Base-by-base conservation (phyloP, 53 echinoderm and acorn worm genomes). In the Apostichopus leukothele region DNA sequence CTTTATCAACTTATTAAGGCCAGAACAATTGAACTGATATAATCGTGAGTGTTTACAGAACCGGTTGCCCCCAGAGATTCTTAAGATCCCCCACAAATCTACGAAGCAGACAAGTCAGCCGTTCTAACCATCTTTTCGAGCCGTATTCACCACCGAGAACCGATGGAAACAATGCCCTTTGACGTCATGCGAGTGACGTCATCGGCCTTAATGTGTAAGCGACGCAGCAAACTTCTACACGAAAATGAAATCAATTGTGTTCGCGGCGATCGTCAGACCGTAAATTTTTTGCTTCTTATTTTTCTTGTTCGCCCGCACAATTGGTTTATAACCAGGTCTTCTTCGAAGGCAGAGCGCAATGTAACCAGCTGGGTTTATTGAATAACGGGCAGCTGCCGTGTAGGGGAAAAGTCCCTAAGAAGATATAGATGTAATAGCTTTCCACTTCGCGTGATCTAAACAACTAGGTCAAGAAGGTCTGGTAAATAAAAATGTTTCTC, bases 241-340 rank as follows among this genome's bases (percentile, higher is more conserved):
- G 13, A 68, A 80, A 12, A 54, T 55, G 80, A 80, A 80, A 55
- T 57, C 76, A 80, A 80, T 57, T 80, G 80, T 20, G 59, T 80
- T 80, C 57, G 4, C 53, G 10, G 23, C 52, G 80, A 80, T 80
- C 53, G 53, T 54, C 57, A 21, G 53, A 57, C 54, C 55, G 18
- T 14, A 20, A 80, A 80, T 80, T 16, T 52, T 52, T 27, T 20
- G 53, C 80, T 68, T n/a, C 19, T 68, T 68, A 68, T n/a, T 0
- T 68, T 68, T 68, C 5, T n/a, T 18, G 5, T n/a, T n/a, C 16
- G 68, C 68, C 68, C 13, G 61, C 61, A 11, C 61, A 13, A 61
- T 9, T 61, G 61, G 61, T 68, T 68, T 68, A 68, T 14, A 68
- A 68, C 68, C 68, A 68, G 68, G 68, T 68, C 68, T 68, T 68